Conservation (phyloP, 2,797 vertebrate species). For the Notamacropus eugenii region DNA sequence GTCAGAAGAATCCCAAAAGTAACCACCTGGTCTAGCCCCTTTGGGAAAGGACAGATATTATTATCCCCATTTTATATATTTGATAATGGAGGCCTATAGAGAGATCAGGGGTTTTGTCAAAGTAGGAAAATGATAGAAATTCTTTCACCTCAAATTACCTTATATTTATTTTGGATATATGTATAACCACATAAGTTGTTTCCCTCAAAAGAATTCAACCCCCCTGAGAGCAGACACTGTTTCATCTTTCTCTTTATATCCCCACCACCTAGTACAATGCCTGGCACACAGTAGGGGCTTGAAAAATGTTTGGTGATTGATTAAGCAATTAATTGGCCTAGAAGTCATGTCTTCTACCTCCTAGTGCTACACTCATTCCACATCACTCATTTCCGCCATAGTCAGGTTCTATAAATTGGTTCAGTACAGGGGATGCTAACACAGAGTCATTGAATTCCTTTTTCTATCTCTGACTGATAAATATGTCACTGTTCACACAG, state of each 20-base stretch:
- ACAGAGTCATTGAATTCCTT: neutral
- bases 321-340: neutral
- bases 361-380: neutral
- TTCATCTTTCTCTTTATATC: neutral
- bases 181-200: neutral
- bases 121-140: neutral
- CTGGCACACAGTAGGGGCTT: neutral
- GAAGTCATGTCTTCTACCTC: conserved; percentile 7
- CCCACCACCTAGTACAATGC: neutral
- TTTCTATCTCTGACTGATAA: conserved; percentile 12
- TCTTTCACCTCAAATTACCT: neutral
- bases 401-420: neutral
- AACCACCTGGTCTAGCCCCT: neutral
- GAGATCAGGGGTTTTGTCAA: neutral
- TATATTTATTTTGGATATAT: neutral
- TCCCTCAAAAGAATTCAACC: neutral
- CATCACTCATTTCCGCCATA: neutral
- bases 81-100: conserved; percentile 30
- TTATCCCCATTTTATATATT: conserved; percentile 19
- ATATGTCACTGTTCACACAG: neutral
- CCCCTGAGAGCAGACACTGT: neutral
- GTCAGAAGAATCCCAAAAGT: neutral
- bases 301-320: neutral
- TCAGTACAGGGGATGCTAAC: neutral
- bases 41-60: neutral